Evolutionary conservation across 1,140 invertebrate genomes (phyloP).

Genomic region (Brachionus koreanus): DNA sequence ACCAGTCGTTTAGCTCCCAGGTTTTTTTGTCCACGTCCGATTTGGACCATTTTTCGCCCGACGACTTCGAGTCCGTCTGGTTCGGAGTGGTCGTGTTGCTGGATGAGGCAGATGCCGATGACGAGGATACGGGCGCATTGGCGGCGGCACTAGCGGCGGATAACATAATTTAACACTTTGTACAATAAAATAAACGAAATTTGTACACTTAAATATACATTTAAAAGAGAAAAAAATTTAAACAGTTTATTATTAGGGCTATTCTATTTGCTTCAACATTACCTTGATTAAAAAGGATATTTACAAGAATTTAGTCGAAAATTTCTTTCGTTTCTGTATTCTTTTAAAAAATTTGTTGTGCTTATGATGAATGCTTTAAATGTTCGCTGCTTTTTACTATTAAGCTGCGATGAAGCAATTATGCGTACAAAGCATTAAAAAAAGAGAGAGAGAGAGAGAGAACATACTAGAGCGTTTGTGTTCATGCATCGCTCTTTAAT

Average conservation of each 20-base stretch:
- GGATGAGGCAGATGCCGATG: not conserved
- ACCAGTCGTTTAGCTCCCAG: conserved; percentile 17
- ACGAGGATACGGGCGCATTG: not conserved
- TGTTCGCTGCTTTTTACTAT: not conserved
- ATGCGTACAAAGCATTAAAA: not conserved
- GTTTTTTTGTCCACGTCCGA: not conserved
- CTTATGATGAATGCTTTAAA: not conserved
- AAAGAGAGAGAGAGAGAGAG: not conserved
- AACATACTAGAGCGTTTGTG: not conserved
- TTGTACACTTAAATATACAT: not conserved
- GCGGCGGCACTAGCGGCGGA: not conserved
- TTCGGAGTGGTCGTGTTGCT: not conserved
- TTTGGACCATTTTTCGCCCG: not conserved
- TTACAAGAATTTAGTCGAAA: conserved; percentile 35
- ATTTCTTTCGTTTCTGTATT: not conserved
- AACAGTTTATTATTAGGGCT: not conserved
- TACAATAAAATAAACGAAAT: conserved; percentile 34
- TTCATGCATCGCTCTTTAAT: not conserved
- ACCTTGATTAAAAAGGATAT: conserved; percentile 40
- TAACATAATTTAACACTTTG: conserved; percentile 29
- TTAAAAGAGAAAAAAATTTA: not conserved
- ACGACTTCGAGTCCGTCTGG: not conserved
- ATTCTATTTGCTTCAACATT: not conserved
- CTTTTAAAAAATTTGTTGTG: not conserved
- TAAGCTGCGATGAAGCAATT: not conserved